Evolutionary conservation across 2,113 vertebrate species (phyloP).

Genomic region (Acanthisitta chloris): DNA sequence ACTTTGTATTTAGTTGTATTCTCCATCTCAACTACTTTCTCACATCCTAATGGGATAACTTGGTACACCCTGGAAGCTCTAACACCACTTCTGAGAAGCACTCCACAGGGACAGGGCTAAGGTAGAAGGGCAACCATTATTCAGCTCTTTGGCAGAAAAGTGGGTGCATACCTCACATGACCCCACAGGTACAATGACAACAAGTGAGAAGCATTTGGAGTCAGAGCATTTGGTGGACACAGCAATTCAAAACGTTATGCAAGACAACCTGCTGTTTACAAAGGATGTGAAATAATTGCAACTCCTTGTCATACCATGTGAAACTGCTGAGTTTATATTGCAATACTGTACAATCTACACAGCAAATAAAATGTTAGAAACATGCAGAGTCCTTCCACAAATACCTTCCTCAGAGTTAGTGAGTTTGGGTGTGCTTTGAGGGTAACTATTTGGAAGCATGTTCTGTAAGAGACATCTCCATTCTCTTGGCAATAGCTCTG

Average conservation of each 20-base stretch:
- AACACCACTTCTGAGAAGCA: background rate
- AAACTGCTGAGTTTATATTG: background rate
- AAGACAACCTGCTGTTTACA: background rate
- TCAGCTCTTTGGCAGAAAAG: background rate
- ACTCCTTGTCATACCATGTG: background rate
- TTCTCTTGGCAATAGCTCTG: background rate
- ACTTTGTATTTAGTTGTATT: too few species aligned
- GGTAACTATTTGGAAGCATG: background rate
- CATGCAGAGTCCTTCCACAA: background rate
- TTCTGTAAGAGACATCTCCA: background rate
- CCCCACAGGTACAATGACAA: fast-evolving
- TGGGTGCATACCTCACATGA: background rate
- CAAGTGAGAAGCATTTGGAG: background rate
- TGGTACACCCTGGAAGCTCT: background rate
- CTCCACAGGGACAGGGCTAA: background rate
- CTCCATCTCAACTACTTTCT: background rate
- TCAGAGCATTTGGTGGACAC: background rate
- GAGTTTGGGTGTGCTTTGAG: background rate
- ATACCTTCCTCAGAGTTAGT: background rate
- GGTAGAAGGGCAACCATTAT: background rate
- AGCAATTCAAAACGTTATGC: background rate
- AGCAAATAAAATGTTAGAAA: background rate
- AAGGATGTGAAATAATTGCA: background rate
- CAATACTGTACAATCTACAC: background rate
- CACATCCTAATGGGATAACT: background rate